A percentile compares a stretch with the other conserved stretches of the same genome.
Evolutionary conservation across 2,113 vertebrate species (phyloP).

Genomic region (Oryzias curvinotus): DNA sequence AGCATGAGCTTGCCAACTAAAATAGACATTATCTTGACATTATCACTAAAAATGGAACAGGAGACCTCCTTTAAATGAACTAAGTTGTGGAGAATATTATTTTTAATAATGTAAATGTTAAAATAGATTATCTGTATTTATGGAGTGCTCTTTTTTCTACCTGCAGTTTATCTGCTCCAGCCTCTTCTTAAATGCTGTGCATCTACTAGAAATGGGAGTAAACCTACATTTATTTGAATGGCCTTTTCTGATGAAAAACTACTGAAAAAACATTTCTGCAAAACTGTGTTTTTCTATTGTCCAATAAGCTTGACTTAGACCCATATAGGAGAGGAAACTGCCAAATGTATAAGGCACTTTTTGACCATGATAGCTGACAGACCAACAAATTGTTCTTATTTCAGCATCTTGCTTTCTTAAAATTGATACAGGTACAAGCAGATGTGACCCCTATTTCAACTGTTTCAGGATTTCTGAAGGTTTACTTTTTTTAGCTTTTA

Average conservation of each 20-base stretch:
- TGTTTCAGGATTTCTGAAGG: constrained; percentile 43
- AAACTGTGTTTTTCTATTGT: neutral
- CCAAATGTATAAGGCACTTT: constrained; percentile 20
- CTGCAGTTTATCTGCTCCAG: too few relatives aligned
- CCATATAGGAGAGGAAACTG: constrained; percentile 15
- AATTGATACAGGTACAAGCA: constrained; percentile 63
- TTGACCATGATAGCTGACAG: constrained; percentile 29
- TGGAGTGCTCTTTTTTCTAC: too few relatives aligned
- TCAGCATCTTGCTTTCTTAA: constrained; percentile 58
- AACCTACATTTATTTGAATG: too few relatives aligned
- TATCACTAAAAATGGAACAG: too few relatives aligned
- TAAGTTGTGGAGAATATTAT: too few relatives aligned
- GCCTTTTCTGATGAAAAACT: neutral
- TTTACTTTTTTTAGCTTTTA: constrained; percentile 32
- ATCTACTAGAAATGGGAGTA: too few relatives aligned
- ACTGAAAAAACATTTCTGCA: neutral
- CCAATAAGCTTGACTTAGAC: constrained; percentile 12
- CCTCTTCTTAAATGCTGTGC: too few relatives aligned
- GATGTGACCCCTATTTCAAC: constrained; percentile 48
- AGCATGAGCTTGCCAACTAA: too few relatives aligned
- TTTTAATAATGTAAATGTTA: too few relatives aligned
- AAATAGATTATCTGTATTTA: too few relatives aligned
- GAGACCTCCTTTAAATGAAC: too few relatives aligned
- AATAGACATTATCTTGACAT: too few relatives aligned
- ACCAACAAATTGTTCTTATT: constrained; percentile 56